Percentiles rank a stretch among this genome's conserved stretches.
Conservation (phyloP, 2,797 vertebrate species). For the Tiaroga cobitis region DNA sequence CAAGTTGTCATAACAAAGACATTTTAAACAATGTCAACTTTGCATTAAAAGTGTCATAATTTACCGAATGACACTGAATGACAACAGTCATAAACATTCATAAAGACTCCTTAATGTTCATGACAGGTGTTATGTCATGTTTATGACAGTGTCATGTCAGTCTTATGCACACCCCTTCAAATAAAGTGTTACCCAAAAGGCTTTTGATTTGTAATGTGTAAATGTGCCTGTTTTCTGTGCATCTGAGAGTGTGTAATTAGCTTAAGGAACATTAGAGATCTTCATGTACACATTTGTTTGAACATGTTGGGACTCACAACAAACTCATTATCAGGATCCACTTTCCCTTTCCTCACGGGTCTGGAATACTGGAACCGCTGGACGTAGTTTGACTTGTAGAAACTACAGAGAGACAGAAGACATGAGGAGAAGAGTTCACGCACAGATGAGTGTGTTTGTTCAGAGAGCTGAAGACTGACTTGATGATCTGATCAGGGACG, state of each 20-base stretch:
- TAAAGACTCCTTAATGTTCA: too few relatives aligned
- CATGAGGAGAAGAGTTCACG: neutral
- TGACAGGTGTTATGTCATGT: too few relatives aligned
- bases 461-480: conserved; percentile 75
- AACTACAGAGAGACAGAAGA: conserved; percentile 74
- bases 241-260: too few relatives aligned
- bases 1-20: too few relatives aligned
- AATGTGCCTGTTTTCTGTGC: neutral
- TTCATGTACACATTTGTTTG: neutral
- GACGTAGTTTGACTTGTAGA: conserved; percentile 98
- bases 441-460: neutral
- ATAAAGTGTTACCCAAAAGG: too few relatives aligned
- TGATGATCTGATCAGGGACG: conserved; percentile 97
- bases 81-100: too few relatives aligned
- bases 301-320: conserved; percentile 80
- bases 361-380: conserved; percentile 95
- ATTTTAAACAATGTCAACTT: too few relatives aligned
- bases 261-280: neutral
- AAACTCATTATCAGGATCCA: conserved; percentile 97
- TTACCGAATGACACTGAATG: too few relatives aligned
- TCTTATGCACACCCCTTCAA: too few relatives aligned
- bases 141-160: too few relatives aligned
- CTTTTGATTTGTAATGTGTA: neutral
- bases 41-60: too few relatives aligned
- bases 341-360: conserved; percentile 90